phyloP scores from a whole-genome alignment of 2,888 invertebrate species.

The Dynastes grantii region DNA sequence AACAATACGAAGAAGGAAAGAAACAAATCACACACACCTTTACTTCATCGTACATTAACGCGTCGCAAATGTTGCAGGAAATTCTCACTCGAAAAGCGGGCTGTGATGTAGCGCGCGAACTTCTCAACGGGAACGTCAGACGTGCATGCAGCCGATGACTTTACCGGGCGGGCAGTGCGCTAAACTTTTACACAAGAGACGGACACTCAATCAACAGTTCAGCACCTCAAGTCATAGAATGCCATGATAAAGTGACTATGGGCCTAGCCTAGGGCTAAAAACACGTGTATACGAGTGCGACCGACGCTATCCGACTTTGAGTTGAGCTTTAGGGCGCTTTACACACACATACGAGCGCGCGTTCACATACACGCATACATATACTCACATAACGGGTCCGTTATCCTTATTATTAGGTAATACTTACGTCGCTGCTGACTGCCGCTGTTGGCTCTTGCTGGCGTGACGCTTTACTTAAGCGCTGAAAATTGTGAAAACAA shows the following conservation, averaged over 20 bases:
- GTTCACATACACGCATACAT: not conserved
- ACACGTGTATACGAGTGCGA: slow-evolving; percentile 60
- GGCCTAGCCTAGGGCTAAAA: slow-evolving; percentile 61
- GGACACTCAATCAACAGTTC: slow-evolving; percentile 62
- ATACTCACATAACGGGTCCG: slow-evolving; percentile 23
- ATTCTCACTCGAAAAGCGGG: slow-evolving; percentile 34
- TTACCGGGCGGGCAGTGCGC: slow-evolving; percentile 42
- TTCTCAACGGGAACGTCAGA: slow-evolving; percentile 34
- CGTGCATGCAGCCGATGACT: slow-evolving; percentile 34
- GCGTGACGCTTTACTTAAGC: slow-evolving; percentile 15
- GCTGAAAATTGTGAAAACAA: slow-evolving; percentile 6
- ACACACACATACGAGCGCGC: not conserved
- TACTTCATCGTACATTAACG: slow-evolving; percentile 41
- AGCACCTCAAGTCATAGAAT: slow-evolving; percentile 63
- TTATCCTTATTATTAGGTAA: slow-evolving; percentile 40
- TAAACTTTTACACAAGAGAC: slow-evolving; percentile 55
- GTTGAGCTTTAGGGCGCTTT: slow-evolving; percentile 48
- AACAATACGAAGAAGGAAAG: slow-evolving; percentile 6
- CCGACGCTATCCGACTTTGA: slow-evolving; percentile 55
- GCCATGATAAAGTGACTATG: slow-evolving; percentile 59
- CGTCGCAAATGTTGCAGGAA: slow-evolving; percentile 22
- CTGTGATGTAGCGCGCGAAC: slow-evolving; percentile 30
- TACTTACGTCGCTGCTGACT: not conserved
- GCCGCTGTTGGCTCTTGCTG: not conserved
- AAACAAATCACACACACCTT: slow-evolving; percentile 38